Base-by-base conservation (phyloP, 2,888 invertebrate species). In the Lycia hirtaria region DNA sequence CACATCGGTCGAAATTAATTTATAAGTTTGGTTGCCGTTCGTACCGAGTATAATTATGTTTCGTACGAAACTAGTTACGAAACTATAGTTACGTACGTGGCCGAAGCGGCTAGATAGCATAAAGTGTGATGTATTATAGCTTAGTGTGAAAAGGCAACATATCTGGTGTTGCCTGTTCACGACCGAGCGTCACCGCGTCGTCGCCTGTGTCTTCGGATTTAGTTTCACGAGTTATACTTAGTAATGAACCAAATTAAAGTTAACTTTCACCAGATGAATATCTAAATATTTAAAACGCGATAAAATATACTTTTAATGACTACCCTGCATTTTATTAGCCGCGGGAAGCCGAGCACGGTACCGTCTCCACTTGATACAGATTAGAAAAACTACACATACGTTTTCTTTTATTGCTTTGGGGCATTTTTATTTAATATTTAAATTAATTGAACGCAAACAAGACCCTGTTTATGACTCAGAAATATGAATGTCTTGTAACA, bases 271-370 rank as follows among this genome's bases (percentile, higher is more conserved):
- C 81, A 85, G 88, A 91, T 90, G 78, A 81, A 79, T 88, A 90
- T 91, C 88, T 88, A 83, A 87, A 87, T 89, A 88, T 89, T 88
- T 88, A 86, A 90, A 91, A 88, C 75, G 75, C 83, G 84, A 91
- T 91, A 90, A 91, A 90, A 85, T 88, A 89, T 87, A 82, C 77
- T 87, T 86, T 91, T 91, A 90, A 92, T 85, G 90, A 72, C 77
- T 79, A 82, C 79, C 80, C 84, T 76, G 81, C 80, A 83, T 82
- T 89, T 88, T 88, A 89, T 86, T 80, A 77, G 78, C 82, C 73
- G 77, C 76, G 76, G 78, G 81, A 75, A 76, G 78, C 78, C 75
- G 68, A 67, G 70, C 69, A 71, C 72, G 73, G 72, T 65, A 60
- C 65, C 64, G 68, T 75, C 72, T 76, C 69, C 54, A 76, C 78